Base-by-base conservation (phyloP, 2,888 invertebrate species). In the Eupeodes latifasciatus region DNA sequence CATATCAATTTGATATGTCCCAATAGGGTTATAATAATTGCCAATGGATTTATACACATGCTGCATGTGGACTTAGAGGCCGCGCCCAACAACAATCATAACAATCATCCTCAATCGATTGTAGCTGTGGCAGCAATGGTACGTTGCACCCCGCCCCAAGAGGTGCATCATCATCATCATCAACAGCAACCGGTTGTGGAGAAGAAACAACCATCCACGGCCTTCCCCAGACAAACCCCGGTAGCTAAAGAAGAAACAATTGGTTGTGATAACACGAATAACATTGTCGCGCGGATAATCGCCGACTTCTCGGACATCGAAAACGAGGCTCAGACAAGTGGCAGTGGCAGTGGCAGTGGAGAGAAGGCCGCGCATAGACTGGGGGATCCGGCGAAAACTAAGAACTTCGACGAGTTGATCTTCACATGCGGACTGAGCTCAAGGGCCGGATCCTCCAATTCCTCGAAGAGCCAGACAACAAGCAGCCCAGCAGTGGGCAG, bases 1-100 rank as follows among this genome's bases (percentile, higher is more conserved):
- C 95, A 95, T 10, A 95, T 96, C 5, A 96, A 96, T 91, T 94
- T 96, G 66, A 95, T 96, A 10, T 96, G 96, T 91, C 95, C 96
- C 72, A 96, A 96, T 90, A 95, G 96, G 90, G 96, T 97, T 82
- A 95, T 98, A 66, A 95, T 98, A 74, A 97, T 98, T 92, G 97
- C 98, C 2, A 98, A 98, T 86, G 96, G 96, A 91, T 97, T 96
- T 93, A 95, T 98, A 90, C 97, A 98, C 91, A 96, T 97, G 91
- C 94, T 98, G 51, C 94, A 95, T 90, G 94, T 96, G 47, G 96
- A 96, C 90, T 94, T 95, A 90, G 95, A 95, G 6, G 90, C 94
- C 94, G 55, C 77, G 0, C 84, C 89, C 49, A 69, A 76, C 72
- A 87, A 83, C 34, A 86, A 89, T 36, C 78, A 81, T 10, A 69